Evolutionary conservation across 2,888 invertebrate genomes (phyloP).

Genomic region (Drosophila leonis): DNA sequence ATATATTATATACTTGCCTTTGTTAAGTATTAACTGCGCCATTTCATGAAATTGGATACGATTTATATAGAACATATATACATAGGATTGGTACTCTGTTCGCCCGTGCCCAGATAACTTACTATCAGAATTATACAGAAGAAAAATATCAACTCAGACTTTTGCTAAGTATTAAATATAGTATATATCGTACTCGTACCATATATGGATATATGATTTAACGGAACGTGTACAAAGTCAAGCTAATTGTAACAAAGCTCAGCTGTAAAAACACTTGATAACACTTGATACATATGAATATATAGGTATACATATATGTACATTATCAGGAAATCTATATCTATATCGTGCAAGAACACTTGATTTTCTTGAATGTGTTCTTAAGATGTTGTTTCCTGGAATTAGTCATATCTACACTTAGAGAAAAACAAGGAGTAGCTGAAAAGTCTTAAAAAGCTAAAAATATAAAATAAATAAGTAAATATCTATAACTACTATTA

Average conservation of each 20-base stretch:
- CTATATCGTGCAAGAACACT: background rate
- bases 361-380: background rate
- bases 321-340: background rate
- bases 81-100: background rate
- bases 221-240: background rate
- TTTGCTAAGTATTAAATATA: background rate
- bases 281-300: background rate
- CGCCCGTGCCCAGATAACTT: background rate
- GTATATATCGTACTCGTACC: background rate
- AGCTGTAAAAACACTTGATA: background rate
- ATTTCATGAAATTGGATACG: conserved; percentile 36
- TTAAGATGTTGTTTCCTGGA: background rate
- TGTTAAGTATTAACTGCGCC: conserved; percentile 66
- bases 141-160: background rate
- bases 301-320: background rate
- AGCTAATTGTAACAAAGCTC: background rate
- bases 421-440: background rate
- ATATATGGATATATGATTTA: background rate
- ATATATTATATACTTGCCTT: conserved; percentile 28
- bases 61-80: conserved; percentile 3
- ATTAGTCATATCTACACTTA: conserved; percentile 10
- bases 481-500: background rate
- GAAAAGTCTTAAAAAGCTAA: background rate
- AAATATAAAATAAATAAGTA: background rate
- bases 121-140: background rate